Evolutionary conservation across 2,888 invertebrate genomes (phyloP), one percentile per base, ranked within the genome.

Genomic region (Idaea dimidiata): DNA sequence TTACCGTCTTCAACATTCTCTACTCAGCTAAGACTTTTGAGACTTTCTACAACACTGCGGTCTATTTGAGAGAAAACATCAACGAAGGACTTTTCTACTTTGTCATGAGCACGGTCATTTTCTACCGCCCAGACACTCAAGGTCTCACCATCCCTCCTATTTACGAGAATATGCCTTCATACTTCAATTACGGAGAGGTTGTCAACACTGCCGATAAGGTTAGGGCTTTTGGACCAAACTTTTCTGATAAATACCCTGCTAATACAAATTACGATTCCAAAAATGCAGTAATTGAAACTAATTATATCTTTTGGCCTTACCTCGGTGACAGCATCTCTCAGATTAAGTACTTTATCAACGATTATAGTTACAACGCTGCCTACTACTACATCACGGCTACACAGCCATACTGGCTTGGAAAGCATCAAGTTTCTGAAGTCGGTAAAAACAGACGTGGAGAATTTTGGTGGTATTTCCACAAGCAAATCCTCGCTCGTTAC

Each of bases 1-100:
- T 93, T 10, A 93, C 94, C 8, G 83, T 96, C 24, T 95, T 95
- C 86, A 93, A 95, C 77, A 87, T 95, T 63, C 91, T 97, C 68
- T 94, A 93, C 86, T 94, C 94, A 64, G 95, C 96, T 69, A 95
- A 95, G 81, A 94, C 95, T 79, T 96, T 94, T 82, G 93, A 94
- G 10, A 95, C 95, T 33, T 96, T 97, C 89, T 93, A 94, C 82
- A 93, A 94, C 72, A 94, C 95, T 7, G 95, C 95, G 32, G 94
- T 94, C 54, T 95, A 94, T 93, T 93, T 95, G 18, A 94, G 96
- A 61, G 89, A 94, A 63, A 85, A 93, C 68, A 87, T 95, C 64
- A 97, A 96, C 81, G 95, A 95, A 82, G 94, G 93, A 59, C 89
- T 96, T 77, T 96, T 94, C 81, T 90, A 95, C 57, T 95, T 95